These are phyloP conservation scores for Gerosis bhagava DNA, from an alignment of 2,888 invertebrate species.

Conservation along the genomic window DNA sequence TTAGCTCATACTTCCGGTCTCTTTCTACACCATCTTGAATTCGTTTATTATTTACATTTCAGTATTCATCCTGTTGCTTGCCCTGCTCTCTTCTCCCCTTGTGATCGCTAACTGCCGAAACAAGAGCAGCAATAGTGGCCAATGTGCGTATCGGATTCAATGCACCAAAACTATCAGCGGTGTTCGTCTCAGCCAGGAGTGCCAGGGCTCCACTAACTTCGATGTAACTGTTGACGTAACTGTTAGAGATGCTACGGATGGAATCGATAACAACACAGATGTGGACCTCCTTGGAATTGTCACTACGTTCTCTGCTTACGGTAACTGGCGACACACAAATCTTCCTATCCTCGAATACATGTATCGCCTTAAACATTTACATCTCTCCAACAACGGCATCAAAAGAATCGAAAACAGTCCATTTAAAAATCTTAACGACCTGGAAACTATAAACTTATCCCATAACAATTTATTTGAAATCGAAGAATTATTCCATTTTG, in stretches of 20 bases:
- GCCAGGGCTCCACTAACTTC: conserved; percentile 56
- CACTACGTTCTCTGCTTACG: conserved; percentile 51
- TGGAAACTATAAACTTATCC: conserved; percentile 57
- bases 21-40: not conserved
- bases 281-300: conserved; percentile 46
- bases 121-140: conserved; percentile 39
- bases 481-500: conserved; percentile 54
- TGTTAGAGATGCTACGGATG: conserved; percentile 47
- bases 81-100: conserved; percentile 38
- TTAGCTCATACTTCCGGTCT: no score
- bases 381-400: conserved; percentile 49
- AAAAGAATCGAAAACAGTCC: conserved; percentile 46
- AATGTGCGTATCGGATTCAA: conserved; percentile 49
- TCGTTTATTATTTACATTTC: conserved; percentile 34
- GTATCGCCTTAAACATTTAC: conserved; percentile 46
- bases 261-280: conserved; percentile 43
- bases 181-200: conserved; percentile 46
- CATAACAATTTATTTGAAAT: conserved; percentile 52
- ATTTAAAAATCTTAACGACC: conserved; percentile 47
- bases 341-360: conserved; percentile 55
- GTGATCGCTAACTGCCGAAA: conserved; percentile 49
- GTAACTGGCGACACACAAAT: conserved; percentile 46
- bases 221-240: conserved; percentile 52
- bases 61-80: conserved; percentile 40
- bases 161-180: conserved; percentile 50